Percentiles rank a stretch among this genome's conserved stretches.
Evolutionary conservation across 2,888 invertebrate species (phyloP).

Genomic region (Sesia bembeciformis): DNA sequence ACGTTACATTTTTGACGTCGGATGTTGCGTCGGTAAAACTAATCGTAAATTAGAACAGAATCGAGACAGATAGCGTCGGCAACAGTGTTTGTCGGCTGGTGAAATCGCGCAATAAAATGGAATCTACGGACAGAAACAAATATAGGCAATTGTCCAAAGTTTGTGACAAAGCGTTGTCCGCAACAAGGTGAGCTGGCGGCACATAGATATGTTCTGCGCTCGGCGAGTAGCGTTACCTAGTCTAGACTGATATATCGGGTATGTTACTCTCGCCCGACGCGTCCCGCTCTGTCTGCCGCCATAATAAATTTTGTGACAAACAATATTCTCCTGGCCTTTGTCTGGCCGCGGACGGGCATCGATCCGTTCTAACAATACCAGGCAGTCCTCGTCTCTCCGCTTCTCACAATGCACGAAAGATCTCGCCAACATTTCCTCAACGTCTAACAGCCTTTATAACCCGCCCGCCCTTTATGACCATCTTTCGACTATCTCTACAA

Average conservation of each 20-base stretch:
- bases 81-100: too few relatives aligned
- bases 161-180: neutral
- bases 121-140: too few relatives aligned
- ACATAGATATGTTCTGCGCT: slow-evolving; percentile 54
- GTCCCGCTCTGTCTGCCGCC: slow-evolving; percentile 36
- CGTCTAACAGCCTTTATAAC: slow-evolving; percentile 12
- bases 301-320: slow-evolving; percentile 71
- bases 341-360: slow-evolving; percentile 48
- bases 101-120: too few relatives aligned
- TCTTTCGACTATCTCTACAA: neutral
- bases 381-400: slow-evolving; percentile 7
- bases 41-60: too few relatives aligned
- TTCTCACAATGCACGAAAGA: neutral
- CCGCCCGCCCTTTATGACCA: neutral
- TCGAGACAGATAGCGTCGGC: too few relatives aligned
- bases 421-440: slow-evolving; percentile 19
- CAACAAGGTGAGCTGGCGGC: slow-evolving; percentile 11
- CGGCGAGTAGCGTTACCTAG: slow-evolving; percentile 20
- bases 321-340: slow-evolving; percentile 66
- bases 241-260: slow-evolving; percentile 43
- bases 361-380: slow-evolving; percentile 42
- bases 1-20: too few relatives aligned
- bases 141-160: too few relatives aligned
- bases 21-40: too few relatives aligned
- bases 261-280: slow-evolving; percentile 27